A percentile compares a stretch with the other conserved stretches of the same genome.
phyloP scores from a whole-genome alignment of 2,888 invertebrate species.

The Nephrocerus scutellatus region DNA sequence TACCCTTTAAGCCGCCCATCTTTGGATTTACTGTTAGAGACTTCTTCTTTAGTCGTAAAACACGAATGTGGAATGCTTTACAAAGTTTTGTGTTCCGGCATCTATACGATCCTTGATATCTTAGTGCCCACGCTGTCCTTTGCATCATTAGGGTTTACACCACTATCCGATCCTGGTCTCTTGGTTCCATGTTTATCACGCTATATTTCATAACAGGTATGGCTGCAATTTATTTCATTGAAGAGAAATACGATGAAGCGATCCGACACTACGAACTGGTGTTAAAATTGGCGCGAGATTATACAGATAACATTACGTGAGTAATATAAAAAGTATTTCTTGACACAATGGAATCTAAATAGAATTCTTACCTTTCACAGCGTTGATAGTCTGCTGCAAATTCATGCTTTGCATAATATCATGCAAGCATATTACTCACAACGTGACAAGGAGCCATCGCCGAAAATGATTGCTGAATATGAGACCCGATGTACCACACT shows the following conservation, averaged over 20 bases:
- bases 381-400: slow-evolving; percentile 59
- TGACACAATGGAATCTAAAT: neutral
- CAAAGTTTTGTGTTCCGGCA: too few species aligned
- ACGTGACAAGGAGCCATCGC: neutral
- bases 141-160: too few species aligned
- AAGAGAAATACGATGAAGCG: slow-evolving; percentile 51
- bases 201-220: slow-evolving; percentile 44
- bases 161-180: too few species aligned
- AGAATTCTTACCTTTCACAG: slow-evolving; percentile 19
- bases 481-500: slow-evolving; percentile 49
- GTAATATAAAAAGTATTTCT: slow-evolving; percentile 1
- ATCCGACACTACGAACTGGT: slow-evolving; percentile 57
- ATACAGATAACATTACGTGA: slow-evolving; percentile 35
- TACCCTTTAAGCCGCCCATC: too few species aligned
- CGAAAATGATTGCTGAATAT: slow-evolving; percentile 17
- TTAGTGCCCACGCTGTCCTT: too few species aligned
- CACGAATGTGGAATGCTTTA: too few species aligned
- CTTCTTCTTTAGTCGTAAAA: too few species aligned
- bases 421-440: slow-evolving; percentile 46
- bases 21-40: too few species aligned
- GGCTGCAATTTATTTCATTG: slow-evolving; percentile 58
- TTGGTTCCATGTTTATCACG: too few species aligned
- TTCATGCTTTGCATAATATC: slow-evolving; percentile 63
- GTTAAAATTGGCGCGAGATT: slow-evolving; percentile 48
- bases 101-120: too few species aligned